Evolutionary conservation across 2,888 invertebrate genomes (phyloP).

Genomic region (Plebejus melissa): DNA sequence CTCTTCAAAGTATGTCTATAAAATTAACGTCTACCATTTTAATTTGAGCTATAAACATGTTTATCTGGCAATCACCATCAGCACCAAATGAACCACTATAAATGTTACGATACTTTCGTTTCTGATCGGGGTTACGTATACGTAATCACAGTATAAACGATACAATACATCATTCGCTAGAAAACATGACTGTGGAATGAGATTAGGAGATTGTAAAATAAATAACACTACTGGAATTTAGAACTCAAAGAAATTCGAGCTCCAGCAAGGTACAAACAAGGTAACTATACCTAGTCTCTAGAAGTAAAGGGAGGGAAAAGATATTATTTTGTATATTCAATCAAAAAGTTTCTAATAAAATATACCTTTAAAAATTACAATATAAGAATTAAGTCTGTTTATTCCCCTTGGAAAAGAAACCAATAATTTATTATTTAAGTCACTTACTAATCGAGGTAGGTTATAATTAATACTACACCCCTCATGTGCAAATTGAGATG

Average conservation of each 20-base stretch:
- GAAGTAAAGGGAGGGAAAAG: no score
- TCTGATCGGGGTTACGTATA: not conserved
- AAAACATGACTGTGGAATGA: not conserved
- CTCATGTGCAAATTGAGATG: not conserved
- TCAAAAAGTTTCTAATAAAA: no score
- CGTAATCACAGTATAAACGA: not conserved
- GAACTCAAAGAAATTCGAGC: no score
- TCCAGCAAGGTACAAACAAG: no score
- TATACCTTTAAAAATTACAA: no score
- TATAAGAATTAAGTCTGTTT: no score
- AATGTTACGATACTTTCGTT: not conserved
- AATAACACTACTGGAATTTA: not conserved
- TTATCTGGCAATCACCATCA: conserved; percentile 1
- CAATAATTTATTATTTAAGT: no score
- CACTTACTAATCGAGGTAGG: no score
- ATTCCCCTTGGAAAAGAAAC: no score
- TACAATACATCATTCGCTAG: not conserved
- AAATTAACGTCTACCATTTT: not conserved
- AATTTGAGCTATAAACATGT: not conserved
- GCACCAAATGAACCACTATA: not conserved
- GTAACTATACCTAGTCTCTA: no score
- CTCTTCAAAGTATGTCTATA: not conserved
- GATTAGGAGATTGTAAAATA: not conserved
- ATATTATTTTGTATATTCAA: no score
- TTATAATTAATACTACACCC: not conserved